Base-by-base conservation (phyloP, 2,113 vertebrate species). In the Elaphurus davidianus region DNA sequence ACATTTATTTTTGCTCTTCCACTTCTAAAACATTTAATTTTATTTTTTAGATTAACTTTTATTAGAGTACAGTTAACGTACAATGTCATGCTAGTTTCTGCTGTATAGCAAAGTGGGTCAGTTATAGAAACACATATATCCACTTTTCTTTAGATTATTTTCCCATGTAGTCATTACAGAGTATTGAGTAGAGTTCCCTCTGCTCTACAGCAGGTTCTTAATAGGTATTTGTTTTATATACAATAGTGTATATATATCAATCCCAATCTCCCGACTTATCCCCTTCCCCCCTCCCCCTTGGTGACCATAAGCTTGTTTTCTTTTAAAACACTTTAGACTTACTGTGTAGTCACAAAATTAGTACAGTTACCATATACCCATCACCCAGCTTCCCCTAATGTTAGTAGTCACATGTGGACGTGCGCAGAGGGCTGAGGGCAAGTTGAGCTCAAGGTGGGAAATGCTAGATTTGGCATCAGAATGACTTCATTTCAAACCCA, bases 401-500 rank as follows among this genome's bases (percentile, higher is more conserved):
- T 30, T 71, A 52, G 4, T 27, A 45, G 19, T 55, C 76, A 71
- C 55, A 33, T 2, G 0, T 1, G 52, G 3, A 43, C 5, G 0
- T 19, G 10, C 5, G 0, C 23, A 55, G 16, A 62, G 28, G 19
- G 23, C 54, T 52, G n/a, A 60, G 52, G 40, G 30, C 33, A 16
- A 47, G 27, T 7, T 10, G 12, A 82, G 28, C 36, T 16, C 74
- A 15, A 27, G 16, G 60, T 47, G 6, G 33, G 79, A 45, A 78
- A 7, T 83, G 28, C 33, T 47, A 36, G 27, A 50, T 27, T 96
- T 10, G 25, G 59, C 36, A 52, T 62, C 55, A 64, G 19, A 79
- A 57, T 50, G 17, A 62, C 33, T 52, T 62, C 43, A 43, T 52
- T 97, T 92, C 67, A 96, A 93, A 71, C 57, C 50, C 78, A 67